Conservation (phyloP, 1,140 invertebrate species). For the Tetramorium simillimum region DNA sequence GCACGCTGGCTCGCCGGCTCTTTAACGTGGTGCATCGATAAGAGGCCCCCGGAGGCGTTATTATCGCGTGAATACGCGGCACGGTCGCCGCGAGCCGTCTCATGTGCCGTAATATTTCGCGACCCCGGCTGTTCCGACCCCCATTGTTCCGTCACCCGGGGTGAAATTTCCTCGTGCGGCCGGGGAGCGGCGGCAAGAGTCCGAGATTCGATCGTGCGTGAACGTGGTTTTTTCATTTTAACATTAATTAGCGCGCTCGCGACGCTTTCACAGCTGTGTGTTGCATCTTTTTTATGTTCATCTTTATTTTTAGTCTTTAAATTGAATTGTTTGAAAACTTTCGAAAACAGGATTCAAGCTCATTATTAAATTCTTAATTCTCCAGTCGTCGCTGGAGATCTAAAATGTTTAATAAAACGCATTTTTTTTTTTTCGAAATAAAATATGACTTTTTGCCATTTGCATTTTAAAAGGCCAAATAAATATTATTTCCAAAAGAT, state of each 20-base stretch:
- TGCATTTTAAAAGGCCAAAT: too few relatives aligned
- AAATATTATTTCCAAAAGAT: too few relatives aligned
- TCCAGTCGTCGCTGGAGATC: too few relatives aligned
- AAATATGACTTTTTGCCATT: too few relatives aligned
- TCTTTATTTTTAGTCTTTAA: neutral
- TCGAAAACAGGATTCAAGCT: neutral
- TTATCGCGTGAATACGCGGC: slow-evolving; percentile 25
- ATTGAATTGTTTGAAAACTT: neutral
- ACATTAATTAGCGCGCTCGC: neutral
- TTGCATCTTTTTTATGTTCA: neutral
- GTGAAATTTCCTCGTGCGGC: neutral
- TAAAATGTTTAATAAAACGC: too few relatives aligned
- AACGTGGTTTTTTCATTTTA: neutral
- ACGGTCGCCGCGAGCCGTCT: neutral
- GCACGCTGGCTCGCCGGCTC: slow-evolving; percentile 26
- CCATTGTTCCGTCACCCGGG: neutral
- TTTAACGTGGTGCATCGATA: slow-evolving; percentile 45
- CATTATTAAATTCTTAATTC: too few relatives aligned
- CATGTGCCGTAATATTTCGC: neutral
- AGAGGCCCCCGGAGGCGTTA: neutral
- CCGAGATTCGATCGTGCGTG: neutral
- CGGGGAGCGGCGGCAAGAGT: neutral
- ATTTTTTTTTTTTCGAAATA: too few relatives aligned
- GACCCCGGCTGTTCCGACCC: too few relatives aligned
- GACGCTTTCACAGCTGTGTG: neutral